These are phyloP conservation scores for Cyrtonyx montezumae DNA, from an alignment of 2,113 vertebrate genomes.

Conservation along the genomic window DNA sequence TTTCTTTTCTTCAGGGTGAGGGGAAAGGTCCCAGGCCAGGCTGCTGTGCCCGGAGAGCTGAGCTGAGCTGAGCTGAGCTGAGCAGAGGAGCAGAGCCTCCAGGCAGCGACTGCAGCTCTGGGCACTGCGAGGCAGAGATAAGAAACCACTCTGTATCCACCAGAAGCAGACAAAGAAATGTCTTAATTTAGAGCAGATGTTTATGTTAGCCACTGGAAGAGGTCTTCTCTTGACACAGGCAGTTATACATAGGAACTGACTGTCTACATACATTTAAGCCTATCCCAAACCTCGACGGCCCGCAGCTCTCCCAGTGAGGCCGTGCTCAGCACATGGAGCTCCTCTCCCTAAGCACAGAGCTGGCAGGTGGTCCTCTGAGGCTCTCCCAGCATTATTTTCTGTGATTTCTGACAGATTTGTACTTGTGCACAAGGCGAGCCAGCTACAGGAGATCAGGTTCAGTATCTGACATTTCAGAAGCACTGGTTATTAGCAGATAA, in stretches of 20 bases:
- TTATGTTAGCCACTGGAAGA: neutral
- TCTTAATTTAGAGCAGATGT: neutral
- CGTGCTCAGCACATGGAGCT: neutral
- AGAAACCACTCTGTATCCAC: neutral
- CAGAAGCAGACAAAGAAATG: neutral
- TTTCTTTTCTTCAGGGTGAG: neutral
- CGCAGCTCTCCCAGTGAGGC: no score
- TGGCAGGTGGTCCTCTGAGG: neutral
- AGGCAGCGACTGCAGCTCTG: no score
- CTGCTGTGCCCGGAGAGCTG: neutral
- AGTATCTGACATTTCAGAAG: neutral
- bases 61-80: no score
- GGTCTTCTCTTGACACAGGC: neutral
- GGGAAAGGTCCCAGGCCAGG: neutral
- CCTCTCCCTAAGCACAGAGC: neutral
- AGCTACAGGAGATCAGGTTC: neutral
- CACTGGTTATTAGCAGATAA: neutral
- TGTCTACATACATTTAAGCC: accelerated
- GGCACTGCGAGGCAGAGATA: neutral
- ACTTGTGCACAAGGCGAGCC: neutral
- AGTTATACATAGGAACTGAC: neutral
- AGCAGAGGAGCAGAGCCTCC: no score
- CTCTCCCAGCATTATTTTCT: neutral
- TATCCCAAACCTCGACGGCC: no score
- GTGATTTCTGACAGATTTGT: neutral